Evolutionary conservation across 2,113 vertebrate genomes (phyloP).

Genomic region (Gasterosteus aculeatus): DNA sequence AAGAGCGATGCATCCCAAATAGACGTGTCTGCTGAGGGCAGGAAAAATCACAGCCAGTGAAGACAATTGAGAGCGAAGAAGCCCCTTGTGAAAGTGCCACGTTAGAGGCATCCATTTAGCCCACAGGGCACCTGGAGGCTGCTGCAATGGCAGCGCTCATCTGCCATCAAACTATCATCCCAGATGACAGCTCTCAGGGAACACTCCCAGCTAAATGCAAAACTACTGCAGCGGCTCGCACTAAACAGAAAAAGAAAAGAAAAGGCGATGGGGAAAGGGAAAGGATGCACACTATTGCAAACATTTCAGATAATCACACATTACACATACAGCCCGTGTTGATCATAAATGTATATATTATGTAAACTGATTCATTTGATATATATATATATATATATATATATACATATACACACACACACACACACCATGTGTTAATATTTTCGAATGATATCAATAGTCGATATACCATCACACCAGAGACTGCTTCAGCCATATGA

Average conservation of each 20-base stretch:
- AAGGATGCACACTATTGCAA: slow-evolving; percentile 42
- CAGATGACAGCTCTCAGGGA: slow-evolving; percentile 66
- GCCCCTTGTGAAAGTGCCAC: slow-evolving; percentile 63
- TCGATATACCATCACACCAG: background rate
- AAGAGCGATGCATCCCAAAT: slow-evolving; percentile 21
- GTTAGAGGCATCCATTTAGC: slow-evolving; percentile 71
- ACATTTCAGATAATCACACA: slow-evolving; percentile 74
- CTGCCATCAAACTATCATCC: slow-evolving; percentile 69
- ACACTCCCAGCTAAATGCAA: slow-evolving; percentile 56
- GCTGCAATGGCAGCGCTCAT: slow-evolving; percentile 73
- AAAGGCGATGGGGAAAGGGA: background rate
- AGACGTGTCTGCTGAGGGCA: slow-evolving; percentile 49
- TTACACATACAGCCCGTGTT: slow-evolving; percentile 4
- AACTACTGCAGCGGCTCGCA: slow-evolving; percentile 45
- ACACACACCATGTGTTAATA: background rate
- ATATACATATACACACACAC: too few species aligned
- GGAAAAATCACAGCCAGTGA: slow-evolving; percentile 52
- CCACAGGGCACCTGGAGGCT: slow-evolving; percentile 73
- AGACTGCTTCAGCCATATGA: background rate
- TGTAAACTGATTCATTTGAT: too few species aligned
- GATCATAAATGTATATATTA: background rate
- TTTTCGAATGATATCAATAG: background rate
- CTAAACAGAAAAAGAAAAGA: slow-evolving; percentile 7
- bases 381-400: too few species aligned
- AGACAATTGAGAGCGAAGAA: slow-evolving; percentile 63